phyloP scores from a whole-genome alignment of 2,113 vertebrate species.

The Heloderma charlesbogerti region DNA sequence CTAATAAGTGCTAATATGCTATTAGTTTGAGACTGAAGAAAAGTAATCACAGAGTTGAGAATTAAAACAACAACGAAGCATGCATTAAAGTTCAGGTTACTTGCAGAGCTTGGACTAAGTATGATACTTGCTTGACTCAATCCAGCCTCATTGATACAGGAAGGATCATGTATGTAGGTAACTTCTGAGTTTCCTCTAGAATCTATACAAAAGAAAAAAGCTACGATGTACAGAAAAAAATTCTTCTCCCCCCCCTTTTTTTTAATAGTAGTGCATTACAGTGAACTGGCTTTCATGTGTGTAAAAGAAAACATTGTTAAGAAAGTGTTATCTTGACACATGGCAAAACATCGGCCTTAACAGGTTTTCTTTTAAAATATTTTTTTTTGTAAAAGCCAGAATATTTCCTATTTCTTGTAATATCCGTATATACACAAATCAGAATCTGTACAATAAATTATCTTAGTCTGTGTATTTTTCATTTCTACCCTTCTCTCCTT shows the following conservation, averaged over 20 bases:
- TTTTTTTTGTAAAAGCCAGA: slow-evolving; percentile 18
- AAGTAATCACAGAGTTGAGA: slow-evolving; percentile 27
- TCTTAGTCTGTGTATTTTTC: not conserved
- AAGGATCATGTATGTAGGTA: slow-evolving; percentile 12
- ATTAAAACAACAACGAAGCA: slow-evolving; percentile 15
- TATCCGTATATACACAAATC: not conserved
- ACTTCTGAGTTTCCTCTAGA: not conserved
- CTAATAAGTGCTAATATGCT: slow-evolving; percentile 22
- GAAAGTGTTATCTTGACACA: not conserved
- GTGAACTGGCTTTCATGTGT: not conserved
- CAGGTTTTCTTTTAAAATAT: slow-evolving; percentile 5
- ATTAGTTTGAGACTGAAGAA: slow-evolving; percentile 4
- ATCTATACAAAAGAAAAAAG: not conserved
- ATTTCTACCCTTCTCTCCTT: not conserved
- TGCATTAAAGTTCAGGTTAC: slow-evolving; percentile 12
- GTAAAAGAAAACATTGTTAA: not conserved
- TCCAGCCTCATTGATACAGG: slow-evolving; percentile 23
- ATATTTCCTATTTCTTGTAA: not conserved
- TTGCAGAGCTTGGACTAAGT: slow-evolving; percentile 11
- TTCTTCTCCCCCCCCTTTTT: too few relatives aligned
- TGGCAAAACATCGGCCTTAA: not conserved
- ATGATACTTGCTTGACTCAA: not conserved
- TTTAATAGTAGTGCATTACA: not conserved
- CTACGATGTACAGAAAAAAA: too few relatives aligned
- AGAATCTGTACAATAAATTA: not conserved